Base-by-base conservation (phyloP, 64 coral and sea anemone species). In the Montipora capricornis region DNA sequence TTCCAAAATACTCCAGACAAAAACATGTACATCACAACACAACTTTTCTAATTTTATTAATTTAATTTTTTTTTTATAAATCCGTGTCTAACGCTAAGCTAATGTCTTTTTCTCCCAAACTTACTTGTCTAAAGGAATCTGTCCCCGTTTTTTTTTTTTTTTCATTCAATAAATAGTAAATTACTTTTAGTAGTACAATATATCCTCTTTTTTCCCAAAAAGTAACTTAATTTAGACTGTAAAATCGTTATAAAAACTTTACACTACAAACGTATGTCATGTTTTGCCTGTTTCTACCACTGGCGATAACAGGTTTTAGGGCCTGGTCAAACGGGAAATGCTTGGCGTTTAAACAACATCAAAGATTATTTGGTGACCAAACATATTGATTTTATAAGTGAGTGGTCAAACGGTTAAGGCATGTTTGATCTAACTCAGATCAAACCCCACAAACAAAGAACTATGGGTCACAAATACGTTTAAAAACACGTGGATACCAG, bases 151-250 rank as follows among this genome's bases (percentile, higher is more conserved):
- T 5, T 71, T 12, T 86, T 26, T 80, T 84, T 73, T 5, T 71
- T 12, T 86, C 61, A 86, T 70, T 86, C 64, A 86, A 86, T 86
- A 86, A 86, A 86, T 86, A 86, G 19, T 47, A 7, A 71, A 86
- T 86, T 86, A 86, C 66, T 86, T 86, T 86, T 86, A 86, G 47
- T 73, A 22, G 82, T 86, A 86, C 82, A 86, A 51, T 86, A 86
- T 86, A 86, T 86, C 82, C 82, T 86, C 47, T 73, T 82, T 51
- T 70, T n/a, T 73, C n/a, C 47, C 45, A 50, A 86, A 86, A 86
- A 86, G 82, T 84, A 84, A 68, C 64, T 86, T 86, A 86, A 86
- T 86, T 86, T 86, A 64, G 45, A 45, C 82, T 49, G 64, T 86
- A 49, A 49, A 86, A 49, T 84, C 47, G 59, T 48, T 84, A 16